Evolutionary conservation across 1,140 invertebrate genomes (phyloP).

Genomic region (Penaeus japonicus): DNA sequence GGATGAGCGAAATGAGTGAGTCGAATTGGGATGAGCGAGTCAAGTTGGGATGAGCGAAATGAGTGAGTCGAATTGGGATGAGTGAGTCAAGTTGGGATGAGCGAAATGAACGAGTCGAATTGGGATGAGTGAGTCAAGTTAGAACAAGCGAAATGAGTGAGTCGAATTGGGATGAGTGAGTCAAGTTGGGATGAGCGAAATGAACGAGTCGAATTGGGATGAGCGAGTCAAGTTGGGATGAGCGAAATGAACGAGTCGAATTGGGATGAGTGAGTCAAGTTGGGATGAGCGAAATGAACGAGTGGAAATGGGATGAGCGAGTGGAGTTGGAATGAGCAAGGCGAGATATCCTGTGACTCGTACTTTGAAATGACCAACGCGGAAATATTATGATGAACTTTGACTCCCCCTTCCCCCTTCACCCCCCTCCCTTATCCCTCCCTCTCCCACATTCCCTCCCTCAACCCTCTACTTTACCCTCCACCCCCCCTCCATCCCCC

Average conservation of each 20-base stretch:
- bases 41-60: neutral
- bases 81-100: neutral
- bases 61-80: too few relatives aligned
- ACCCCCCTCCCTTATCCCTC: neutral
- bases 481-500: conserved; percentile 67
- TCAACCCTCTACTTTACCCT: conserved; percentile 75
- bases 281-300: too few relatives aligned
- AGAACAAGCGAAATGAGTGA: too few relatives aligned
- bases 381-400: neutral
- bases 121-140: neutral
- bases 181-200: neutral
- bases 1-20: too few relatives aligned
- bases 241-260: too few relatives aligned
- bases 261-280: neutral
- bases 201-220: too few relatives aligned
- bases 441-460: conserved; percentile 64
- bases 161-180: too few relatives aligned
- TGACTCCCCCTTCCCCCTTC: neutral
- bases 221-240: neutral
- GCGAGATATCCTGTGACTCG: too few relatives aligned
- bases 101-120: too few relatives aligned
- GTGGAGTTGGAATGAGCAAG: neutral
- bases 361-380: conserved; percentile 75
- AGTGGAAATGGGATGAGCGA: too few relatives aligned
- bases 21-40: too few relatives aligned